Evolutionary conservation across 1,140 invertebrate genomes (phyloP).

Genomic region (Belonocnema kinseyi): DNA sequence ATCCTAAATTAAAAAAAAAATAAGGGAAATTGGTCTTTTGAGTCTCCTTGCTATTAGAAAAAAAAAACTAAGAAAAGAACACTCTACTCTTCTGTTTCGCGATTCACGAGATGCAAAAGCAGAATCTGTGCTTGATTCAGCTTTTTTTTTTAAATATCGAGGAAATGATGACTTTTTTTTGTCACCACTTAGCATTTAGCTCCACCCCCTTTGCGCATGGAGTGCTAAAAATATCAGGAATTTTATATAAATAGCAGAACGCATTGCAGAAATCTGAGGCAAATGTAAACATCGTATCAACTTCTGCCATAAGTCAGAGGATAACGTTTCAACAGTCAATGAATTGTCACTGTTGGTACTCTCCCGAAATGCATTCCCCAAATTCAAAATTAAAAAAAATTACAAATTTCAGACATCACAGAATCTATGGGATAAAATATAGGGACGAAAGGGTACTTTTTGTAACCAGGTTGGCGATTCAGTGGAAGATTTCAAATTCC

Average conservation of each 20-base stretch:
- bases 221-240: slow-evolving; percentile 53
- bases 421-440: neutral
- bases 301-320: slow-evolving; percentile 34
- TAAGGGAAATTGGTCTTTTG: neutral
- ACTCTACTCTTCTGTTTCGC: neutral
- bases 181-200: slow-evolving; percentile 7
- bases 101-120: neutral
- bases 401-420: too few species aligned
- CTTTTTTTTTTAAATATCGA: slow-evolving; percentile 6
- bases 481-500: too few species aligned
- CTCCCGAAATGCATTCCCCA: neutral
- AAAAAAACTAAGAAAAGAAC: too few species aligned
- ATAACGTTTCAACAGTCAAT: slow-evolving; percentile 20
- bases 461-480: too few species aligned
- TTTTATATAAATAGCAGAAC: slow-evolving; percentile 52
- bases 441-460: too few species aligned
- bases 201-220: slow-evolving; percentile 10
- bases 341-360: slow-evolving; percentile 16
- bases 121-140: neutral
- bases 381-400: neutral
- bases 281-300: slow-evolving; percentile 51
- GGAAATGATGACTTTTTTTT: slow-evolving; percentile 18
- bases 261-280: slow-evolving; percentile 50
- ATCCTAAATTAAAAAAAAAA: neutral
- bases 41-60: too few species aligned